Percentiles rank a stretch among this genome's conserved stretches.
Evolutionary conservation across 2,888 invertebrate species (phyloP).

Genomic region (Cheiracanthium punctorium): DNA sequence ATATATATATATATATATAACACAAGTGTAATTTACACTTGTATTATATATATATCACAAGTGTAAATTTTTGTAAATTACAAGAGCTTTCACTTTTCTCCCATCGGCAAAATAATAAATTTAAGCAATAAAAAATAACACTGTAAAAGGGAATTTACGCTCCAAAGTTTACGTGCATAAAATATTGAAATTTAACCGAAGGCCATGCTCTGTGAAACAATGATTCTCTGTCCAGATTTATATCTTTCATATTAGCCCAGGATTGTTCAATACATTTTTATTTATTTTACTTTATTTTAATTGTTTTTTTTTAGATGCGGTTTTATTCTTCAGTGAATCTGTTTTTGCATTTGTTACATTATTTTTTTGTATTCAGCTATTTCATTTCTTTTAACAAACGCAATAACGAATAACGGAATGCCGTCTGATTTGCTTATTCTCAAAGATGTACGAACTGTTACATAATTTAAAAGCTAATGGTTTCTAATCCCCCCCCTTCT

Average conservation of each 20-base stretch:
- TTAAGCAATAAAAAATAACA: no score
- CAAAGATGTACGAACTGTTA: not conserved
- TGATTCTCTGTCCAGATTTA: constrained; percentile 30
- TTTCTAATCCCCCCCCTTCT: not conserved
- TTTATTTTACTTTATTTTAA: constrained; percentile 10
- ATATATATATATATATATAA: no score
- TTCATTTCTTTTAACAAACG: not conserved
- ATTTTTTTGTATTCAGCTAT: not conserved
- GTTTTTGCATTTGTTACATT: constrained; percentile 53
- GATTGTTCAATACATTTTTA: not conserved
- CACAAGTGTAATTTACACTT: no score
- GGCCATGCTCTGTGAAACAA: not conserved
- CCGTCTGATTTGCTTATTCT: not conserved
- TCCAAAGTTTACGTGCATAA: no score
- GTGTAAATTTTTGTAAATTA: no score
- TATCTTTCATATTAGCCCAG: constrained; percentile 30
- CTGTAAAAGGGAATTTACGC: no score
- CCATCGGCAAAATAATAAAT: no score
- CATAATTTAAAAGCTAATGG: not conserved
- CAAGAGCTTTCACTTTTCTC: no score
- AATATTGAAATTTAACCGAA: not conserved
- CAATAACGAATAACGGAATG: not conserved
- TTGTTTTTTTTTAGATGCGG: no score
- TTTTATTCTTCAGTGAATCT: constrained; percentile 32
- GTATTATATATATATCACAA: no score